Evolutionary conservation across 92 coral and sea anemone genomes (phyloP), one percentile per base, ranked within the genome.

Genomic region (Porites cylindrica): DNA sequence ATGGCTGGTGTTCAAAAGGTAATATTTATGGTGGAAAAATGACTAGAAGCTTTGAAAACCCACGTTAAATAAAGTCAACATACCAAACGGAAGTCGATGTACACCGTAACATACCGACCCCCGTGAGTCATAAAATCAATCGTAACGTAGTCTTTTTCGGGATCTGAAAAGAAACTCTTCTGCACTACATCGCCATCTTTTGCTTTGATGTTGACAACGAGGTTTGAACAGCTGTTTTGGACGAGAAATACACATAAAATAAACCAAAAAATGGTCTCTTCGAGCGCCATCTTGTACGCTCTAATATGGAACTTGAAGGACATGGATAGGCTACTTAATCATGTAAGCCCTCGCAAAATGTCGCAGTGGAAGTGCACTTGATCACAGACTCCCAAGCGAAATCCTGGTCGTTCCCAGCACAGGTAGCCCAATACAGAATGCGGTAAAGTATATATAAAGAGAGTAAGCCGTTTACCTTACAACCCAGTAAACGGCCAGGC

Each of bases 81-180:
- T 75, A 97, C 99, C 99, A 93, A 90, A 59, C 86, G 94, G 84
- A 95, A 93, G 86, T 97, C 99, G 43, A 97, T 86, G 54, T 89
- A 85, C 52, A 94, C 83, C n/a, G 82, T 88, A 29, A 93, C 75
- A 83, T 81, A 89, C 29, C 93, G 88, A 4, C 94, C 91, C 29
- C 93, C 95, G 10, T 90, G 80, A 47, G 88, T 84, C 76, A 91
- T 88, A 66, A 88, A 97, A 54, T 91, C 86, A 26, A 97, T 74
- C 10, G 88, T 89, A 56, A 97, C 96, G 19, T 91, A 80, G 58
- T 94, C 98, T 82, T 89, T 88, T 64, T 93, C 96, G 29, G 98
- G 99, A 85, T 96, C 95, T 10, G 97, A 88, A 60, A 53, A 78
- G 54, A 97, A 93, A n/a, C 71, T 86, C 82, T 97, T 93, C 82